Base-by-base conservation (phyloP, 53 echinoderm and acorn worm genomes). In the Arbacia lixula region DNA sequence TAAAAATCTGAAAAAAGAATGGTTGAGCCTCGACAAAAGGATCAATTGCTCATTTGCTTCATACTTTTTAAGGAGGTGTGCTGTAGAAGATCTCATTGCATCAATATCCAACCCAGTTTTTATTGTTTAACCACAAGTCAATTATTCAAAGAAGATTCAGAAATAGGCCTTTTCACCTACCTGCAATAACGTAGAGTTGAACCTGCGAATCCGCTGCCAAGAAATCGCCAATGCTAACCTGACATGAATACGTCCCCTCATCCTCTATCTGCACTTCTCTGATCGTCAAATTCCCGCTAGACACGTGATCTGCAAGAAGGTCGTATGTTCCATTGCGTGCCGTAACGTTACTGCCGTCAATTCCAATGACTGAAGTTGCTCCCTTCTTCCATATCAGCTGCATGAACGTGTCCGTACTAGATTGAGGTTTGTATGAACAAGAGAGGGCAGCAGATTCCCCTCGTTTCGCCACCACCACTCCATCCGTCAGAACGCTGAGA, bases 231-330 rank as follows among this genome's bases (percentile, higher is more conserved):
- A 74, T 6, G 8, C 33, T 16, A 2, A 74, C 50, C 5, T 21
- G 31, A 53, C 74, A 74, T 3, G 6, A 10, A 30, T 74, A 74
- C 26, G 0, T 5, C 35, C 53, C 51, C 17, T 74, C 53, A 34
- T 74, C 74, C n/a, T 74, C 74, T 25, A 74, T 28, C 4, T 53
- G 9, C 17, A 74, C 54, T 12, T 53, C 74, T 19, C 52, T 31
- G 21, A 74, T 74, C 51, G 53, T 74, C 46, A 74, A 26, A 20
- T 74, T 74, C n/a, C 51, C 74, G 21, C 74, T 53, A 10, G 51
- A 28, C 17, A 8, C 20, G 74, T 6, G 46, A 19, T 74, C 74
- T 0, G 21, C 11, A 14, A 10, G 8, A 33, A 74, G 34, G 20
- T 27, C 20, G 33, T 74, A 74, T 33, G 51, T 29, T 5, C 53